Percentiles rank a stretch among this genome's conserved stretches.
phyloP scores from a whole-genome alignment of 2,888 invertebrate genomes.

The Hedya salicella region DNA sequence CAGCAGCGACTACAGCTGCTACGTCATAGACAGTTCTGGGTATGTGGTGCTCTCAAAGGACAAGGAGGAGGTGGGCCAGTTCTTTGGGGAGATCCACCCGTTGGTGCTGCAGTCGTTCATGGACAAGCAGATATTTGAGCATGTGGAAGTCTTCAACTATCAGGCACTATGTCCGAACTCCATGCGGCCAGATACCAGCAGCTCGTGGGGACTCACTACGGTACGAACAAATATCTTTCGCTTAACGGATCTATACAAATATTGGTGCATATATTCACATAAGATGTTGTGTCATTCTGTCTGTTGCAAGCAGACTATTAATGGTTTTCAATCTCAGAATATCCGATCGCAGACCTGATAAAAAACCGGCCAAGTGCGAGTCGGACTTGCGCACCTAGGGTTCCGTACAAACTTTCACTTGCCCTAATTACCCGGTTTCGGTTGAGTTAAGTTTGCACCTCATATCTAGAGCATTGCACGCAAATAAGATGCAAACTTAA shows the following conservation, averaged over 20 bases:
- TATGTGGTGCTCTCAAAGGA: conserved; percentile 91
- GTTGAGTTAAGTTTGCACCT: too few species aligned
- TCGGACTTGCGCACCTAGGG: too few species aligned
- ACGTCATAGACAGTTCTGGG: conserved; percentile 96
- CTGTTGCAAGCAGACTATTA: too few species aligned
- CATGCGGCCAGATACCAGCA: conserved; percentile 51
- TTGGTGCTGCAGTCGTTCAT: conserved; percentile 91
- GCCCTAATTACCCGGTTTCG: too few species aligned
- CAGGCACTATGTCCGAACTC: conserved; percentile 89
- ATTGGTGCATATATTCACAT: too few species aligned
- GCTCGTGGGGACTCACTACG: conserved; percentile 65
- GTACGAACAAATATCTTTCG: conserved; percentile 51
- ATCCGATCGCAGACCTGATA: too few species aligned
- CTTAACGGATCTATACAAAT: not conserved
- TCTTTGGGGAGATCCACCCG: conserved; percentile 93
- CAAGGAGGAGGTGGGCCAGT: conserved; percentile 89
- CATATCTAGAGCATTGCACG: too few species aligned
- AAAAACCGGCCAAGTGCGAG: too few species aligned
- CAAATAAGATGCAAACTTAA: too few species aligned
- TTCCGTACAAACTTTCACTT: too few species aligned
- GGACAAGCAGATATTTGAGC: conserved; percentile 88
- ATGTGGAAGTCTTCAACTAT: conserved; percentile 92
- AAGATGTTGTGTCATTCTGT: too few species aligned
- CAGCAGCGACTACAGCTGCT: conserved; percentile 90
- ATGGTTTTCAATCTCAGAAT: too few species aligned